Conservation (phyloP, 2,888 invertebrate genomes). For the Morpho deidamia region DNA sequence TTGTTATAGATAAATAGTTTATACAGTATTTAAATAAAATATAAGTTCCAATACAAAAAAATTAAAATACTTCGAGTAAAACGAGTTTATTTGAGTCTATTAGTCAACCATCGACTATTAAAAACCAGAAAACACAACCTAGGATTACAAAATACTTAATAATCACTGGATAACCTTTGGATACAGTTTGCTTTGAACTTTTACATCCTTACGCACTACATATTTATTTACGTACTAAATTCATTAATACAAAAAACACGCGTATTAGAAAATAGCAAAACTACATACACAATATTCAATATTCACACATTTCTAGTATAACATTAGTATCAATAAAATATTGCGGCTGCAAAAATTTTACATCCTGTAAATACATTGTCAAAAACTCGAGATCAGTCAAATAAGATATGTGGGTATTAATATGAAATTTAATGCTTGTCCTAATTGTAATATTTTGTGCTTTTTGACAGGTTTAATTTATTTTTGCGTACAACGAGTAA, state of each 20-base stretch:
- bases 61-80: too few species aligned
- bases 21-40: too few species aligned
- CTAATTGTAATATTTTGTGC: background rate
- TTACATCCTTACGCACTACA: constrained; percentile 31
- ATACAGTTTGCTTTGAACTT: constrained; percentile 46
- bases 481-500: too few species aligned
- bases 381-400: constrained; percentile 19
- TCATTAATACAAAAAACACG: constrained; percentile 7
- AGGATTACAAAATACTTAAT: constrained; percentile 18
- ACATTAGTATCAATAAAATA: background rate
- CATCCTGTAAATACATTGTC: constrained; percentile 7
- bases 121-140: constrained; percentile 6
- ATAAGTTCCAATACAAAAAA: too few species aligned
- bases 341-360: background rate
- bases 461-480: too few species aligned
- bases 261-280: constrained; percentile 9
- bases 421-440: background rate
- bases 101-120: background rate
- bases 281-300: background rate
- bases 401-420: constrained; percentile 10
- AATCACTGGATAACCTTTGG: constrained; percentile 30
- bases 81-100: background rate
- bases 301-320: constrained; percentile 1
- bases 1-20: too few species aligned
- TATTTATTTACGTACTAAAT: constrained; percentile 25